Percentiles rank a stretch among this genome's conserved stretches.
phyloP scores from a whole-genome alignment of 2,888 invertebrate species.

The Punctoribates punctum region DNA sequence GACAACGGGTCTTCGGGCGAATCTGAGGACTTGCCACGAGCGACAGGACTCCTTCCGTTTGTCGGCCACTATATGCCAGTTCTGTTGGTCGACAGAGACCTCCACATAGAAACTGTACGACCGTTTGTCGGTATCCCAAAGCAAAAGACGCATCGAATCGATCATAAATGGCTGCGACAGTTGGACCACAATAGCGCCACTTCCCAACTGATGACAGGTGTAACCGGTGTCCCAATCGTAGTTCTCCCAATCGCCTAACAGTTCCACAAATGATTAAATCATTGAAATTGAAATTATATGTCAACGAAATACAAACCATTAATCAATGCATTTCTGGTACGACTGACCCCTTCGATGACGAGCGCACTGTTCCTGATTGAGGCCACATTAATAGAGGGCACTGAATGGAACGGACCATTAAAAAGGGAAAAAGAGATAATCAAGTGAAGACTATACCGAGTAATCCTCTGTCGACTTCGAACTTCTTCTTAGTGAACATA shows the following conservation, averaged over 20 bases:
- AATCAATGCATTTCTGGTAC: conserved; percentile 86
- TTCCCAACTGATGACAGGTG: conserved; percentile 91
- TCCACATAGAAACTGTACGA: conserved; percentile 95
- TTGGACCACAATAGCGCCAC: conserved; percentile 90
- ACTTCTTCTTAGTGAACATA: conserved; percentile 71
- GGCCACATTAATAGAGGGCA: conserved; percentile 86
- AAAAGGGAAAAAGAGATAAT: not conserved
- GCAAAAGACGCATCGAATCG: conserved; percentile 76
- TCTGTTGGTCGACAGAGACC: conserved; percentile 83
- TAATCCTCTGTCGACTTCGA: conserved; percentile 60
- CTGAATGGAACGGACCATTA: conserved; percentile 54
- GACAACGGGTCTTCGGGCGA: conserved; percentile 77
- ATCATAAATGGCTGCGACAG: conserved; percentile 93
- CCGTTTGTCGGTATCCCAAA: conserved; percentile 96
- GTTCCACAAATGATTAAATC: not conserved
- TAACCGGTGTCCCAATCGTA: conserved; percentile 99
- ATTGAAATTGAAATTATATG: not conserved
- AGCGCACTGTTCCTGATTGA: conserved; percentile 82
- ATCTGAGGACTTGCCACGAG: conserved; percentile 90
- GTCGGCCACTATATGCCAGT: conserved; percentile 88
- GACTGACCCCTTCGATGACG: conserved; percentile 91
- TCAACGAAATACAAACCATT: conserved; percentile 61
- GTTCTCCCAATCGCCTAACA: conserved; percentile 72
- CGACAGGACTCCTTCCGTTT: conserved; percentile 76
- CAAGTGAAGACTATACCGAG: not conserved